A percentile compares a stretch with the other conserved stretches of the same genome.
Evolutionary conservation across 2,797 vertebrate species (phyloP).

Genomic region (Rhodeus uyekii): DNA sequence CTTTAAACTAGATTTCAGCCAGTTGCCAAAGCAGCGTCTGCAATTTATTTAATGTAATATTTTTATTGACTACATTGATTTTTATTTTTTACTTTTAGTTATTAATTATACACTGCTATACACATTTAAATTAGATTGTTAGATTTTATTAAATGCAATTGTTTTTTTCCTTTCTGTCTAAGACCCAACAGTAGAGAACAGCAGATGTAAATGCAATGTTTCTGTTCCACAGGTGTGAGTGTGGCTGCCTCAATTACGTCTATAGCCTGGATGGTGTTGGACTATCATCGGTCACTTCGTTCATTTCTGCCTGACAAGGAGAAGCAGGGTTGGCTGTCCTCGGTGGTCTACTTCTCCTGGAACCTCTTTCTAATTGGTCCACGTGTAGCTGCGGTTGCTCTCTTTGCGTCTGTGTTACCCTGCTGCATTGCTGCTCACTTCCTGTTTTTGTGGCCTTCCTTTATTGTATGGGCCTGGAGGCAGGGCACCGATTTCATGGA

Average conservation of each 20-base stretch:
- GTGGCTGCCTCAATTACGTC: constrained; percentile 82
- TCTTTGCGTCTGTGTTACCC: constrained; percentile 84
- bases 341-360: constrained; percentile 88
- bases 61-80: no score
- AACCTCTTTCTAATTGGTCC: constrained; percentile 89
- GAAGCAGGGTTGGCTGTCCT: constrained; percentile 77
- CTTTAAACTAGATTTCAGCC: no score
- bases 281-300: constrained; percentile 92
- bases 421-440: constrained; percentile 77
- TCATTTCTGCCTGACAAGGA: constrained; percentile 86
- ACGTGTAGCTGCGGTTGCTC: constrained; percentile 78
- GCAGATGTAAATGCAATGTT: background rate
- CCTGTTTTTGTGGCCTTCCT: constrained; percentile 75
- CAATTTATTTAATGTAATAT: background rate
- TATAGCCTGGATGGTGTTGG: constrained; percentile 92
- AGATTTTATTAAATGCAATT: background rate
- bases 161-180: background rate
- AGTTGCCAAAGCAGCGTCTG: background rate
- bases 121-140: background rate
- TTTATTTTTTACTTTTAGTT: background rate
- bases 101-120: background rate
- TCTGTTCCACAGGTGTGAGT: constrained; percentile 78
- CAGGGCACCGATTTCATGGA: constrained; percentile 91
- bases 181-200: background rate
- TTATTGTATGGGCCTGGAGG: constrained; percentile 83